Percentiles rank a stretch among this genome's conserved stretches.
Conservation (phyloP, 2,113 vertebrate genomes). For the Petrocephalus zakoni region DNA sequence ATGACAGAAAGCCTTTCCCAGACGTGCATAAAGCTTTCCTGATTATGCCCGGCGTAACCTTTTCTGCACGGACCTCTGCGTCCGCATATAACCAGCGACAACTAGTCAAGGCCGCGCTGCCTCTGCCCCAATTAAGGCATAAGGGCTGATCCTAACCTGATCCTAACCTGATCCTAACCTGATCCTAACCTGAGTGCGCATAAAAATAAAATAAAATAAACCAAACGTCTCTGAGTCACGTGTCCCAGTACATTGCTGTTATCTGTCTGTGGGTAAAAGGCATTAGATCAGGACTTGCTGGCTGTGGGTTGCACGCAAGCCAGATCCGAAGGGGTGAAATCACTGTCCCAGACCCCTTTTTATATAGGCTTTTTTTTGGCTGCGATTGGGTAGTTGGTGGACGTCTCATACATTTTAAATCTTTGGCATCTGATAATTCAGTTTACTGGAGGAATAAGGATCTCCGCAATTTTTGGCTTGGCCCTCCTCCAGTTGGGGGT, state of each 20-base stretch:
- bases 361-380: neutral
- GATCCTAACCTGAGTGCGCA: constrained; percentile 36
- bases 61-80: constrained; percentile 4
- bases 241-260: neutral
- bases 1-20: constrained; percentile 27
- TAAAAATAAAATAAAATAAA: constrained; percentile 1
- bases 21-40: constrained; percentile 46
- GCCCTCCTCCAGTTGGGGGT: neutral
- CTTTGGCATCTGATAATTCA: constrained; percentile 6
- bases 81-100: neutral
- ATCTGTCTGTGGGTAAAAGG: neutral
- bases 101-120: neutral
- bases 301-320: neutral
- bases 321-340: neutral
- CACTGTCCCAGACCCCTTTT: neutral
- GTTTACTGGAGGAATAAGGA: neutral
- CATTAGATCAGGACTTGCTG: neutral
- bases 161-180: no score
- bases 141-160: constrained; percentile 35
- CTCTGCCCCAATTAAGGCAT: neutral
- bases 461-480: neutral
- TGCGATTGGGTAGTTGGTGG: neutral
- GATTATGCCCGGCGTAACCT: constrained; percentile 25
- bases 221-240: neutral
- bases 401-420: neutral